These are phyloP conservation scores for Dryomyza anilis DNA, from an alignment of 2,888 invertebrate species.

Conservation along the genomic window DNA sequence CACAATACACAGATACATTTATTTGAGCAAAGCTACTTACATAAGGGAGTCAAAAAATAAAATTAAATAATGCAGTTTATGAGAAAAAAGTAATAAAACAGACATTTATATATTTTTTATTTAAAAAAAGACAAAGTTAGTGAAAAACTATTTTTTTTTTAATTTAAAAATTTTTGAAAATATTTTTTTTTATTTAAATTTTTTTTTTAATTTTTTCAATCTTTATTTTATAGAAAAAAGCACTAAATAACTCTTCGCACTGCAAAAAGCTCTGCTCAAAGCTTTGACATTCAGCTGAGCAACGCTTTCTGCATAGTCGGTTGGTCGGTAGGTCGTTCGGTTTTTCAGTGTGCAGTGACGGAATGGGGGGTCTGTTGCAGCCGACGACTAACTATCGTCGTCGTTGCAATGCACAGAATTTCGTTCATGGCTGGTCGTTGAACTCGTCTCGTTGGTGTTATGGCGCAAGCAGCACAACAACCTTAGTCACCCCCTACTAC, in stretches of 20 bases:
- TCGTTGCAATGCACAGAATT: conserved; percentile 40
- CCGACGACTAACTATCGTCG: not conserved
- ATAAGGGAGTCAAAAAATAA: too few species aligned
- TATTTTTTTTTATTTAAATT: not conserved
- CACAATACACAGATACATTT: too few species aligned
- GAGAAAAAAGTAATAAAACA: not conserved
- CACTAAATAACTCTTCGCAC: not conserved
- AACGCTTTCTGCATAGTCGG: not conserved
- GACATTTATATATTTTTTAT: not conserved
- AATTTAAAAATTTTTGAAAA: not conserved
- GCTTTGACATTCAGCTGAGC: not conserved
- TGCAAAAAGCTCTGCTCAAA: not conserved
- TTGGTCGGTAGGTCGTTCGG: too few species aligned
- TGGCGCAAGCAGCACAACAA: not conserved
- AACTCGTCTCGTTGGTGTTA: conserved; percentile 40
- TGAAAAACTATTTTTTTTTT: not conserved
- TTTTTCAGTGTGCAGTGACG: too few species aligned
- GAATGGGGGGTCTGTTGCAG: too few species aligned
- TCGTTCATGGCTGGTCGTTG: conserved; percentile 60
- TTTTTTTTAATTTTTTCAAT: too few species aligned
- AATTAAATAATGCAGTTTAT: not conserved
- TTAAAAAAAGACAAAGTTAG: not conserved
- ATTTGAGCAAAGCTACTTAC: too few species aligned
- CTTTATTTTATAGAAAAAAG: too few species aligned
- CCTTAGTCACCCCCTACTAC: not conserved